phyloP scores from a whole-genome alignment of 2,888 invertebrate genomes.

The Meiosimyza platycephala region DNA sequence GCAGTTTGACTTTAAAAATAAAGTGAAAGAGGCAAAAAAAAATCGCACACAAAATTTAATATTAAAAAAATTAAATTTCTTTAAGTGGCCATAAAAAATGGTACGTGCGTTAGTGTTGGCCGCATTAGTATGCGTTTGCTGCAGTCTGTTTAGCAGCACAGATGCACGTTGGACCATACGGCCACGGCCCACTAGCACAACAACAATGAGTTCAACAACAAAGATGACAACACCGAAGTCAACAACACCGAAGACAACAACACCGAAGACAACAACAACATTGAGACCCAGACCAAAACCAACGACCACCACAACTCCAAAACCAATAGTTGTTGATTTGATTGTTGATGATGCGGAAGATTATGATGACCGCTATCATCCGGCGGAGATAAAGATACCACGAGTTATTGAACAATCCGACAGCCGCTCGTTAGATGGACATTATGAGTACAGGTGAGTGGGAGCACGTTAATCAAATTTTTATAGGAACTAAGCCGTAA shows the following conservation, averaged over 20 bases:
- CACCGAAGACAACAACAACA: conserved; percentile 18
- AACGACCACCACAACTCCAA: conserved; percentile 26
- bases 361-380: conserved; percentile 38
- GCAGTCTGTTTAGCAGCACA: conserved; percentile 6
- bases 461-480: neutral
- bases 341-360: conserved; percentile 40
- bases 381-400: conserved; percentile 43
- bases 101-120: conserved; percentile 40
- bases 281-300: conserved; percentile 7
- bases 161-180: conserved; percentile 44
- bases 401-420: conserved; percentile 52
- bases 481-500: no score
- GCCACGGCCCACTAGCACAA: conserved; percentile 43
- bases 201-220: conserved; percentile 22
- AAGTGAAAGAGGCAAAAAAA: neutral
- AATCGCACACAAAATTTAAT: conserved; percentile 8
- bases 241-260: conserved; percentile 40
- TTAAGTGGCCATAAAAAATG: conserved; percentile 42
- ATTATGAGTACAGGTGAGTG: conserved; percentile 54
- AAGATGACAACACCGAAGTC: neutral
- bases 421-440: conserved; percentile 50
- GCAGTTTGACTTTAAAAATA: neutral
- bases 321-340: conserved; percentile 24
- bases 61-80: conserved; percentile 18
- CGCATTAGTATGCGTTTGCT: conserved; percentile 41